Percentiles rank a stretch among this genome's conserved stretches.
Evolutionary conservation across 2,797 vertebrate genomes (phyloP).

Genomic region (Leucoraja ocellata): DNA sequence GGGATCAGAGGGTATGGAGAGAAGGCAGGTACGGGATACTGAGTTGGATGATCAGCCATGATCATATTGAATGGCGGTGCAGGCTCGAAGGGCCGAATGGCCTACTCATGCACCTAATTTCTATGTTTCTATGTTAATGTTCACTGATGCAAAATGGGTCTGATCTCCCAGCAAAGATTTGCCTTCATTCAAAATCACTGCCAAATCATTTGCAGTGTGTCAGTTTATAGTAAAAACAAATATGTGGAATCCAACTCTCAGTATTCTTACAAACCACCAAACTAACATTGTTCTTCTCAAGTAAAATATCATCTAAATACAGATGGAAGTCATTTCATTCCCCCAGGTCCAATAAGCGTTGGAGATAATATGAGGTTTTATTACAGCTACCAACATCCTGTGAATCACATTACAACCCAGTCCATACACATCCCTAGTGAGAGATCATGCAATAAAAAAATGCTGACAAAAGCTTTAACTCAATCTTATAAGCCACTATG

Average conservation of each 20-base stretch:
- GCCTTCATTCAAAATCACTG: background rate
- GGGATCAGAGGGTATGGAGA: too few species aligned
- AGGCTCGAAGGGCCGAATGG: too few species aligned
- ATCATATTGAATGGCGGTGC: too few species aligned
- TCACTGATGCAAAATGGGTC: background rate
- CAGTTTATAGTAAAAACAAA: background rate
- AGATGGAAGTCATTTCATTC: background rate
- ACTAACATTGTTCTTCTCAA: background rate
- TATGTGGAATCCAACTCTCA: background rate
- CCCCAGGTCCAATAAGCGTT: background rate
- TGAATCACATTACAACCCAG: background rate
- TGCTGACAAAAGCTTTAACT: slow-evolving; percentile 32
- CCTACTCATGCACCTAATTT: too few species aligned
- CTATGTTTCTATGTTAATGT: background rate
- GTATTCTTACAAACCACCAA: background rate
- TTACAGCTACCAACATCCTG: background rate
- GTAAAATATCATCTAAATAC: background rate
- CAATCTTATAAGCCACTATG: slow-evolving; percentile 1
- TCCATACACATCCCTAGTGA: background rate
- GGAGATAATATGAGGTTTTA: background rate
- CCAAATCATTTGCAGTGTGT: background rate
- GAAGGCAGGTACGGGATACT: too few species aligned
- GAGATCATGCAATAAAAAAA: background rate
- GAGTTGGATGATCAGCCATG: too few species aligned
- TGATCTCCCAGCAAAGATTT: background rate